Evolutionary conservation across 2,888 invertebrate species (phyloP).

Genomic region (Dusona sp.): DNA sequence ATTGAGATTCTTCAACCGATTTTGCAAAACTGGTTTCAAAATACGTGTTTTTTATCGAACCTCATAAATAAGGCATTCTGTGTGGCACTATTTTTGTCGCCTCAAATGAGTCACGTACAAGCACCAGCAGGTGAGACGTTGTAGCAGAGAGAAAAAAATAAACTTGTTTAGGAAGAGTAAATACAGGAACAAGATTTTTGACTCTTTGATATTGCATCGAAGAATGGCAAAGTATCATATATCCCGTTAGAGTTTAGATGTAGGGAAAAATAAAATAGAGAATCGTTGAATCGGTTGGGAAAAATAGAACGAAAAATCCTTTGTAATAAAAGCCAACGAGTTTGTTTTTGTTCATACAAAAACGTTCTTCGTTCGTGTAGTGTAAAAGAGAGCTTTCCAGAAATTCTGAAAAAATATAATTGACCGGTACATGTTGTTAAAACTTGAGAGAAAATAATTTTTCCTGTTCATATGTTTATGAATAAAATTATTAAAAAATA

Average conservation of each 20-base stretch:
- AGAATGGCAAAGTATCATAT: neutral
- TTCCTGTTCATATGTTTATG: neutral
- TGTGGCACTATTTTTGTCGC: conserved; percentile 12
- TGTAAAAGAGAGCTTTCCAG: neutral
- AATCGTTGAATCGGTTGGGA: neutral
- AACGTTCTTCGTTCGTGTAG: neutral
- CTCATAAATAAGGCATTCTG: conserved; percentile 10
- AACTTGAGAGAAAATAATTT: neutral
- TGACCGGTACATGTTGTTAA: no score
- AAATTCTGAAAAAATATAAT: neutral
- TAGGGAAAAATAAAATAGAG: neutral
- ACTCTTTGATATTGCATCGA: neutral
- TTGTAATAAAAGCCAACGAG: neutral
- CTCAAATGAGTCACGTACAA: conserved; percentile 8
- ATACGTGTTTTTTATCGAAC: conserved; percentile 12
- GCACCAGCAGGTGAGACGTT: conserved; percentile 1
- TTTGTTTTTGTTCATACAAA: neutral
- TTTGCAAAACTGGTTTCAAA: neutral
- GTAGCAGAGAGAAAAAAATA: neutral
- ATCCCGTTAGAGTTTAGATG: neutral
- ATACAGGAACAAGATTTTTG: neutral
- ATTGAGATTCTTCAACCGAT: neutral
- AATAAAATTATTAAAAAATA: neutral
- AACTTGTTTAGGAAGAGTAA: neutral
- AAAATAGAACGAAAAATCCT: neutral